Percentiles rank a stretch among this genome's conserved stretches.
Conservation (phyloP, 2,113 vertebrate species). For the Ceuthmochares aereus region DNA sequence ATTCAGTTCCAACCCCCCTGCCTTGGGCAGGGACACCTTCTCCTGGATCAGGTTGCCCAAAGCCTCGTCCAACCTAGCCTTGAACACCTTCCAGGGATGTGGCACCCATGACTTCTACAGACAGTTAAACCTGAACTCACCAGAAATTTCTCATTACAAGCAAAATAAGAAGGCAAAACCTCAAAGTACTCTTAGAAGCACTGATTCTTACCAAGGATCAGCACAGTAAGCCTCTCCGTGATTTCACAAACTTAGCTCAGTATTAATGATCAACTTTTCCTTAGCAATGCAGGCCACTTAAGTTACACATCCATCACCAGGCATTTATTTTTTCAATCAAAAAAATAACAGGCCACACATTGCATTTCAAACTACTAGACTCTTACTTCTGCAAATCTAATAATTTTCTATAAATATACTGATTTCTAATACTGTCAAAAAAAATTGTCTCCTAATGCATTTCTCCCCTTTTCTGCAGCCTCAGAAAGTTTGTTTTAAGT, state of each 20-base stretch:
- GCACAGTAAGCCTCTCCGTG: not conserved
- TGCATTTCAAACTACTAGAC: constrained; percentile 58
- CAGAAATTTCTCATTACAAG: not conserved
- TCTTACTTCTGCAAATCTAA: constrained; percentile 71
- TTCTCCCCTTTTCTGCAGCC: constrained; percentile 68
- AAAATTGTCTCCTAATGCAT: constrained; percentile 38
- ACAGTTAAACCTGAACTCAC: not conserved
- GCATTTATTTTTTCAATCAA: not conserved
- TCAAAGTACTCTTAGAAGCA: not conserved
- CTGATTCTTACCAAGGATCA: not conserved
- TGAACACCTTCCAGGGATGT: too few relatives aligned
- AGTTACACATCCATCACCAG: not conserved
- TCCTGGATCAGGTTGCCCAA: too few relatives aligned
- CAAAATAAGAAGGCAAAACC: not conserved
- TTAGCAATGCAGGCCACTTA: not conserved
- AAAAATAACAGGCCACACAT: constrained; percentile 51
- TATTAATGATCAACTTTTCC: not conserved
- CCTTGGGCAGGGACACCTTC: too few relatives aligned
- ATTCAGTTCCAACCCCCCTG: too few relatives aligned
- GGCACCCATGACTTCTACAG: not conserved
- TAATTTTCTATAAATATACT: constrained; percentile 59
- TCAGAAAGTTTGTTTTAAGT: constrained; percentile 65
- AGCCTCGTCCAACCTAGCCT: too few relatives aligned
- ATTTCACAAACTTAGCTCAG: not conserved
- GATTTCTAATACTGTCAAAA: constrained; percentile 68